Conservation (phyloP, 1,140 invertebrate genomes). For the Megalopta genalis region DNA sequence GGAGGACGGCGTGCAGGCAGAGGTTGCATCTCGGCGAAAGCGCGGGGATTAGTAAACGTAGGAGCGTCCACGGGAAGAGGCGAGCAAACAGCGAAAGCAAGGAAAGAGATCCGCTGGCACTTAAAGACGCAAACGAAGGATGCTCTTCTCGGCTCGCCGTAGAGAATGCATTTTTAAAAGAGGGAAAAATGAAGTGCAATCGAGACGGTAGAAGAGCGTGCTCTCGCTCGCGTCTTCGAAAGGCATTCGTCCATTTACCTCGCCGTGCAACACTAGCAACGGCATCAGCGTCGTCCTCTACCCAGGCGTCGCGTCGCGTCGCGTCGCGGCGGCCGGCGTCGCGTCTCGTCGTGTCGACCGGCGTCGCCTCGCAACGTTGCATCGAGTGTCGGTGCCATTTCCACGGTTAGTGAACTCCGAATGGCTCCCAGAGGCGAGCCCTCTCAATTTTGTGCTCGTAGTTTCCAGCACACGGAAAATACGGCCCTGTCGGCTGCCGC, state of each 20-base stretch:
- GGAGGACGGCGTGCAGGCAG: too few relatives aligned
- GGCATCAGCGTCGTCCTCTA: neutral
- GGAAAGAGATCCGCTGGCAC: conserved; percentile 1
- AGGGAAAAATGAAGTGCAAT: conserved; percentile 29
- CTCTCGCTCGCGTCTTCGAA: conserved; percentile 18
- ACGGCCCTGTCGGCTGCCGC: conserved; percentile 41
- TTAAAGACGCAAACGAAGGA: neutral
- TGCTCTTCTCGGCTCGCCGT: neutral
- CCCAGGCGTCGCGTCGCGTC: conserved; percentile 7
- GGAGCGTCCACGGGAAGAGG: too few relatives aligned
- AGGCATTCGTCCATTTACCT: conserved; percentile 15
- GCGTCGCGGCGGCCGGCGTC: too few relatives aligned
- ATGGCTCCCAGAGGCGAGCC: conserved; percentile 47
- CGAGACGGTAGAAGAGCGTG: neutral
- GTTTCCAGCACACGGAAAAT: conserved; percentile 48
- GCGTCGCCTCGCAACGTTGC: conserved; percentile 24
- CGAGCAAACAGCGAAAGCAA: too few relatives aligned
- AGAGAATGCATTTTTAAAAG: conserved; percentile 24
- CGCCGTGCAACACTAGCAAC: too few relatives aligned
- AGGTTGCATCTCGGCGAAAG: too few relatives aligned
- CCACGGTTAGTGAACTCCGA: conserved; percentile 61
- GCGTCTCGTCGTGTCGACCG: neutral
- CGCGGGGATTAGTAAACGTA: neutral
- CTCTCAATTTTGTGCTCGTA: conserved; percentile 51
- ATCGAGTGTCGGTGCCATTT: conserved; percentile 45